Base-by-base conservation (phyloP, 2,113 vertebrate genomes). In the Microcebus lehilahytsara region DNA sequence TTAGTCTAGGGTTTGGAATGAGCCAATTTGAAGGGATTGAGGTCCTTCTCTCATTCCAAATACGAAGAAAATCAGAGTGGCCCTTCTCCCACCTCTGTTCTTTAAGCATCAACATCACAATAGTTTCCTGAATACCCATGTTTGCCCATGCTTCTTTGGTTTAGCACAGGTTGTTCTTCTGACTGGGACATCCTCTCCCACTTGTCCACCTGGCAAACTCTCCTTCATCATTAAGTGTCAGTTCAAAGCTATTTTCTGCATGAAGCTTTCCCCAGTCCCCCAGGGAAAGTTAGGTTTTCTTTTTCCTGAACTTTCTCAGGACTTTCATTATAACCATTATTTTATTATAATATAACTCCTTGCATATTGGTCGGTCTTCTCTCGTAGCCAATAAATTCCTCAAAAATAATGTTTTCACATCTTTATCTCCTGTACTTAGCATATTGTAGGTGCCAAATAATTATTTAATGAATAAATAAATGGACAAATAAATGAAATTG, bases 391-490 rank as follows among this genome's bases (percentile, higher is more conserved):
- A n/a, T 56, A 13, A 91, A 92, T 64, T 74, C 11, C 30, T 66
- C 30, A 46, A 72, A 74, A 27, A 75, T 6, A 85, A 95, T 7
- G 16, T 81, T 85, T 81, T 80, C 32, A 79, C 37, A 17, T 72
- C 72, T 69, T 88, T 34, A 80, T 71, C 34, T n/a, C 66, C 37
- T 67, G 4, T 32, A 64, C 4, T 85, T 75, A 93, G 13, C 2
- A 40, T 80, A 95, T 11, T 80, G 9, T 27, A 69, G 40, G 12
- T 69, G n/a, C 25, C 89, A 16, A 89, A 81, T 72, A 90, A 93
- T 71, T 83, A 78, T 71, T 67, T 80, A 60, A 75, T 64, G 37
- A 67, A 77, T 85, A 92, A 85, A 77, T 51, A 93, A 95, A 37
- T 79, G 17, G 20, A 32, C 5, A 86, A 91, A 85, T 74, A 14